phyloP scores from a whole-genome alignment of 2,888 invertebrate species.

The Onchidella celtica region DNA sequence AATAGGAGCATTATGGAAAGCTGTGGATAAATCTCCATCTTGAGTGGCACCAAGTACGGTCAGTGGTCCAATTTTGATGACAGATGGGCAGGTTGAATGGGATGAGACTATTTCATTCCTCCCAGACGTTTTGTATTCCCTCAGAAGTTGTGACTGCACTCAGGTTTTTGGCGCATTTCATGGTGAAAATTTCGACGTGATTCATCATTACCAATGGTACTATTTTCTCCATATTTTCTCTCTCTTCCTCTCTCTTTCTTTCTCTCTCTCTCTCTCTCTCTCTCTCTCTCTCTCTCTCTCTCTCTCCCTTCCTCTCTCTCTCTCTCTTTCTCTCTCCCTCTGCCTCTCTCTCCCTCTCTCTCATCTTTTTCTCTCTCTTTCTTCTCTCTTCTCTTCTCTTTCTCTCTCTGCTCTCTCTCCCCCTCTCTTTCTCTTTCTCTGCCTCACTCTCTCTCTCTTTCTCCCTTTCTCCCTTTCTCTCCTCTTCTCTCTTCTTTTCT shows the following conservation, averaged over 20 bases:
- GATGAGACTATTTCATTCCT: too few species aligned
- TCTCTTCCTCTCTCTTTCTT: conserved; percentile 4
- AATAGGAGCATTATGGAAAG: too few species aligned
- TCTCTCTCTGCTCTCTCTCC: neutral
- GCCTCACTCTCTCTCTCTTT: conserved; percentile 4
- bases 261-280: conserved; percentile 5
- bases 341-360: neutral
- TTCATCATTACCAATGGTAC: neutral
- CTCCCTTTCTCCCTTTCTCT: conserved; percentile 10
- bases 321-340: neutral
- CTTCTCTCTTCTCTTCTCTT: neutral
- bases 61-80: too few species aligned
- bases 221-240: neutral
- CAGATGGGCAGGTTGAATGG: too few species aligned
- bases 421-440: conserved; percentile 32
- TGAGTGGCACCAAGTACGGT: too few species aligned
- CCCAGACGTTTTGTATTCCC: too few species aligned
- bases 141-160: too few species aligned
- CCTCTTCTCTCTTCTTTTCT: conserved; percentile 4
- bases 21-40: too few species aligned
- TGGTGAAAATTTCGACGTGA: neutral
- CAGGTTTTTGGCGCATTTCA: neutral
- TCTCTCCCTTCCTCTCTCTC: neutral
- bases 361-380: neutral
- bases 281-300: neutral